phyloP scores from a whole-genome alignment of 1,140 invertebrate species.

The Mamestra configurata region DNA sequence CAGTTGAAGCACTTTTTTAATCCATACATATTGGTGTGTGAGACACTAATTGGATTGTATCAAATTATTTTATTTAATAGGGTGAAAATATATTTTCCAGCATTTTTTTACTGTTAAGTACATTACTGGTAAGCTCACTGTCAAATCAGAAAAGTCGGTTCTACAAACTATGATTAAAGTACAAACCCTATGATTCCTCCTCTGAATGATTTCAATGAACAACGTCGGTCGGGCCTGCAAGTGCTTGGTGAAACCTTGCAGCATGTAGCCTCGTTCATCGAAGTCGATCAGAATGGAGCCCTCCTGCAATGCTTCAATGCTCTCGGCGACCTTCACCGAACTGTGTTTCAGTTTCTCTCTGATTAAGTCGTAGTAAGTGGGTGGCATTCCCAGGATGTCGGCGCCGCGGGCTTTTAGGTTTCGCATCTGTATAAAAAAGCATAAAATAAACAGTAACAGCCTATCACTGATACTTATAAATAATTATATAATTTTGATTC shows the following conservation, averaged over 20 bases:
- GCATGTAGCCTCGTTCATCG: conserved; percentile 98
- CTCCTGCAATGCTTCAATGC: conserved; percentile 94
- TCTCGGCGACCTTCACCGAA: conserved; percentile 94
- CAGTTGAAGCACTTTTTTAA: no score
- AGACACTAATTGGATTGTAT: no score
- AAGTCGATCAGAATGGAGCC: conserved; percentile 98
- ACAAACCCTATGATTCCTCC: conserved; percentile 97
- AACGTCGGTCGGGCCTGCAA: conserved; percentile 99
- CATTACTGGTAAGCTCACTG: no score
- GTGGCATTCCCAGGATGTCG: conserved; percentile 96
- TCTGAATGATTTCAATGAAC: conserved; percentile 99
- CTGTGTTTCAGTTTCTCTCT: conserved; percentile 93
- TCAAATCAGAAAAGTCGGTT: no score
- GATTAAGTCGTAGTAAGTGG: conserved; percentile 96
- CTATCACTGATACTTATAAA: no score
- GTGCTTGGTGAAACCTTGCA: conserved; percentile 99
- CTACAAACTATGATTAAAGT: no score
- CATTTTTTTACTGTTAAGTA: not conserved
- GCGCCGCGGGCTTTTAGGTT: conserved; percentile 95
- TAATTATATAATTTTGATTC: no score
- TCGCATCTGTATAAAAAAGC: conserved; percentile 89
- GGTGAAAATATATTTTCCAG: no score
- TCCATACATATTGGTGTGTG: no score
- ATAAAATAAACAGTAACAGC: no score
- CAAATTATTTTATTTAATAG: no score